Percentiles rank a stretch among this genome's conserved stretches.
Evolutionary conservation across 2,797 vertebrate species (phyloP).

Genomic region (Catostomus latipinnis): DNA sequence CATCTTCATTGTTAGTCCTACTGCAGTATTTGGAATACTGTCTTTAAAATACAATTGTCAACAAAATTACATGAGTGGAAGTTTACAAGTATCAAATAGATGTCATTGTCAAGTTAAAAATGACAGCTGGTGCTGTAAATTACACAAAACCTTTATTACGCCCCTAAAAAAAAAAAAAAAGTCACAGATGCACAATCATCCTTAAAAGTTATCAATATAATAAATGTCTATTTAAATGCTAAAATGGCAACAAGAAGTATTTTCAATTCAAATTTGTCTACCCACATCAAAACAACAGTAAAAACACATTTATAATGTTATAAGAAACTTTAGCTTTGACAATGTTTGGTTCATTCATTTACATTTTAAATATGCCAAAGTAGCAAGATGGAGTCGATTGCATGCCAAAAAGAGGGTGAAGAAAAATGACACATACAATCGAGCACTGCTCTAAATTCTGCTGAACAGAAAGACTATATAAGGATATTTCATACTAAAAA

Average conservation of each 20-base stretch:
- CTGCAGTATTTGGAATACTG: too few relatives aligned
- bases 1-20: too few relatives aligned
- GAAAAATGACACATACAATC: not conserved
- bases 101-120: too few relatives aligned
- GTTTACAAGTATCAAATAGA: too few relatives aligned
- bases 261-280: slow-evolving; percentile 8
- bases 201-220: not conserved
- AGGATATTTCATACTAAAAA: not conserved
- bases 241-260: not conserved
- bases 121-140: not conserved
- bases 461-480: not conserved
- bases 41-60: too few relatives aligned
- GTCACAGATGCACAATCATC: not conserved
- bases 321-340: not conserved
- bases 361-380: not conserved
- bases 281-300: not conserved
- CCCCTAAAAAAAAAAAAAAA: not conserved
- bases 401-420: not conserved
- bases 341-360: not conserved
- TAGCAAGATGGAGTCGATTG: not conserved
- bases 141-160: not conserved
- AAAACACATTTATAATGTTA: not conserved
- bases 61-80: too few relatives aligned
- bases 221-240: not conserved
- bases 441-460: not conserved